Evolutionary conservation across 2,888 invertebrate genomes (phyloP).

Genomic region (Drosophila ezoana): DNA sequence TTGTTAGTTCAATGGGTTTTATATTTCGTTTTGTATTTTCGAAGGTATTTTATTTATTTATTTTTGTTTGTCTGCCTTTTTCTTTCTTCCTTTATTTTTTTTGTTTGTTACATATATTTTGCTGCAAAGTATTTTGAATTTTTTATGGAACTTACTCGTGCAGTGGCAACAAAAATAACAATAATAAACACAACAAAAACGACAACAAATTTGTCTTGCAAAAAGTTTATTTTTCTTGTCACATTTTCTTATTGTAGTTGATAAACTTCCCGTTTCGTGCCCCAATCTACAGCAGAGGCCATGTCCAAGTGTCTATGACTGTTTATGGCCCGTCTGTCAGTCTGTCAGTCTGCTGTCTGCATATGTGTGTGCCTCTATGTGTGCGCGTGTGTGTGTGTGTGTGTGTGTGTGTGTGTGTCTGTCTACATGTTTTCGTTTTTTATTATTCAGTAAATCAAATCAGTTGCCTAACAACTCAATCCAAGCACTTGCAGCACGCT

Average conservation of each 20-base stretch:
- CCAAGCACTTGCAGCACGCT: constrained; percentile 79
- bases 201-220: constrained; percentile 59
- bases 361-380: constrained; percentile 4
- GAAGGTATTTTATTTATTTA: constrained; percentile 3
- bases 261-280: constrained; percentile 70
- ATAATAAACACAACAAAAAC: constrained; percentile 38
- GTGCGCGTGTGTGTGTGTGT: constrained; percentile 22
- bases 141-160: constrained; percentile 54
- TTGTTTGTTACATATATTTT: constrained; percentile 4
- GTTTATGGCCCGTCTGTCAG: constrained; percentile 73
- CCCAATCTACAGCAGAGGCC: constrained; percentile 45
- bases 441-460: constrained; percentile 80
- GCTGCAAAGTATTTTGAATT: constrained; percentile 60
- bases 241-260: constrained; percentile 79
- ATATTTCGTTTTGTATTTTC: constrained; percentile 37
- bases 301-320: constrained; percentile 77
- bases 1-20: constrained; percentile 59
- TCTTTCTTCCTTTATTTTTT: neutral
- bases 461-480: constrained; percentile 82
- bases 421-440: constrained; percentile 71
- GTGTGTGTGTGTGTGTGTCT: constrained; percentile 30
- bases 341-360: constrained; percentile 23
- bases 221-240: constrained; percentile 68
- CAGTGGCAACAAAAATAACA: constrained; percentile 49
- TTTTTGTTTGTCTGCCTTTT: constrained; percentile 6